These are phyloP conservation scores for Salvelinus sp. DNA, from an alignment of 2,113 vertebrate species.

Conservation along the genomic window DNA sequence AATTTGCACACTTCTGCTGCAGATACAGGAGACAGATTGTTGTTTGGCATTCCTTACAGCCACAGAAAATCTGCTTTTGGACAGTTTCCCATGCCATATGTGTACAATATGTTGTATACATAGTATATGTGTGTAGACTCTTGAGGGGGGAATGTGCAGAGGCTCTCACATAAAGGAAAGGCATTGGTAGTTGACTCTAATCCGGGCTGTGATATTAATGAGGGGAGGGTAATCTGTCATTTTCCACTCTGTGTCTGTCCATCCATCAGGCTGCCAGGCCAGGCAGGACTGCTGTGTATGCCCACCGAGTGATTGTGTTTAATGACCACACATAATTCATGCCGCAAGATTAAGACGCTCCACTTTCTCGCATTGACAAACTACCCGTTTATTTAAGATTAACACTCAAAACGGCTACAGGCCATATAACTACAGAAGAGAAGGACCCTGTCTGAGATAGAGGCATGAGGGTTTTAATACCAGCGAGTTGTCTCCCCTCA, in stretches of 20 bases:
- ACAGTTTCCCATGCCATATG: slow-evolving; percentile 26
- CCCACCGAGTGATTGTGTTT: slow-evolving; percentile 39
- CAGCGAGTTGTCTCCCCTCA: slow-evolving; percentile 72
- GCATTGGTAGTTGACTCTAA: slow-evolving; percentile 52
- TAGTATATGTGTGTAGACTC: slow-evolving; percentile 7
- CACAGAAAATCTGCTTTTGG: slow-evolving; percentile 32
- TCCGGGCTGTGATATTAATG: slow-evolving; percentile 62
- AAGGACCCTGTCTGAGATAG: slow-evolving; percentile 17
- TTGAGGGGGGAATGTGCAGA: neutral
- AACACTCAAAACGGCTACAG: slow-evolving; percentile 55
- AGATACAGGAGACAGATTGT: slow-evolving; percentile 32
- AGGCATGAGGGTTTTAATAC: slow-evolving; percentile 33
- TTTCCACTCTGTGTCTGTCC: slow-evolving; percentile 51
- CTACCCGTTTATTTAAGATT: slow-evolving; percentile 61
- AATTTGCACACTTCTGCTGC: slow-evolving; percentile 33
- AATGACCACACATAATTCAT: slow-evolving; percentile 61
- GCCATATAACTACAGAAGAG: slow-evolving; percentile 40
- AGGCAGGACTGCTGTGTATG: slow-evolving; percentile 41
- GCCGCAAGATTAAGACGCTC: slow-evolving; percentile 53
- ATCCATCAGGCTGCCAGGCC: slow-evolving; percentile 52
- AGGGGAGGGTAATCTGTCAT: slow-evolving; percentile 59
- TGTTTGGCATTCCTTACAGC: slow-evolving; percentile 39
- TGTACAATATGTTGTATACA: neutral
- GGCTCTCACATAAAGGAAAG: slow-evolving; percentile 1
- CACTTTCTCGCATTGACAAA: slow-evolving; percentile 49